These are phyloP conservation scores for Dipus sagitta DNA, from an alignment of 2,797 vertebrate species.

Conservation along the genomic window DNA sequence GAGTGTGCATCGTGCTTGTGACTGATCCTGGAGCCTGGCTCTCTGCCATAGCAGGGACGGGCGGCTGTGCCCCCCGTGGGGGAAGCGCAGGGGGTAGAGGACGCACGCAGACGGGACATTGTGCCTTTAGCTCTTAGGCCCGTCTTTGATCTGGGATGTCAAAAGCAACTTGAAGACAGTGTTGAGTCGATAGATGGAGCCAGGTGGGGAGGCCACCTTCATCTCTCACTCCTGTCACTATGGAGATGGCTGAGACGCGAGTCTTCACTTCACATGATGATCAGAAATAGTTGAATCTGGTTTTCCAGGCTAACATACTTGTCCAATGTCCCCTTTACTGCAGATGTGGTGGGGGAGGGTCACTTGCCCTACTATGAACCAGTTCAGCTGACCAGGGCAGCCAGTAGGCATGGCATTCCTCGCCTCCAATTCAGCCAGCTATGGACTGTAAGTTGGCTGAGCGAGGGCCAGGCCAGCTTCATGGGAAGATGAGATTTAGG, in stretches of 20 bases:
- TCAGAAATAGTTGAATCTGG: not conserved
- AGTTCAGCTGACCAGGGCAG: not conserved
- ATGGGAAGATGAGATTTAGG: not conserved
- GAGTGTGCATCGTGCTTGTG: not conserved
- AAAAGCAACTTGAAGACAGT: not conserved
- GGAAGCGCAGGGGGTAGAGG: rapidly evolving
- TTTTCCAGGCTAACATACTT: not conserved
- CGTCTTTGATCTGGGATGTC: not conserved
- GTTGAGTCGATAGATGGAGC: slow-evolving; percentile 1
- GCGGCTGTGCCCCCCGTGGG: not conserved
- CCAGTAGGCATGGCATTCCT: rapidly evolving
- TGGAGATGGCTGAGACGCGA: not conserved
- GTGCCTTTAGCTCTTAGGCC: not conserved
- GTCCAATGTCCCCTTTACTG: not conserved
- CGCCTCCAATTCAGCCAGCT: too few species aligned
- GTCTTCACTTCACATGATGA: not conserved
- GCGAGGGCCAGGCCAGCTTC: not conserved
- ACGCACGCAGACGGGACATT: not conserved
- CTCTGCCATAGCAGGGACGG: not conserved
- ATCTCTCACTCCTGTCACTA: not conserved
- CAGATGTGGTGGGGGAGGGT: too few species aligned
- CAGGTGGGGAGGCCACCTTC: not conserved
- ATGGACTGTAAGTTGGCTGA: not conserved
- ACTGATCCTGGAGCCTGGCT: not conserved
- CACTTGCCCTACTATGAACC: not conserved